These are phyloP conservation scores for Phyllotreta cruciferae DNA, from an alignment of 2,888 invertebrate genomes.

Conservation along the genomic window DNA sequence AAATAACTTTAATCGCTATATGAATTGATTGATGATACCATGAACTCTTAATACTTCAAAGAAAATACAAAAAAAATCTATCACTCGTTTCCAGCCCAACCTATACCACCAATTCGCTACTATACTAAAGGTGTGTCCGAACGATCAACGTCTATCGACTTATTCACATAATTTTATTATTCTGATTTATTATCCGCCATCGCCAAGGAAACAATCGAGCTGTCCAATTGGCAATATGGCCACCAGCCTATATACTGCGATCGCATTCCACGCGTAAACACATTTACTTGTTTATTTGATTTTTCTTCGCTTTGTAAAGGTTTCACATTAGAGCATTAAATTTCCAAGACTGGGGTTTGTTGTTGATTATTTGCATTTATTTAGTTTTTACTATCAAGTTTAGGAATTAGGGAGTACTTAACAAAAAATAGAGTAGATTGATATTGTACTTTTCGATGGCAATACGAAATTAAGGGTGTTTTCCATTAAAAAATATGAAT, in stretches of 20 bases:
- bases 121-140: conserved; percentile 23
- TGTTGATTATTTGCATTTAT: no score
- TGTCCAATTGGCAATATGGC: conserved; percentile 29
- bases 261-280: conserved; percentile 22
- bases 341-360: conserved; percentile 10
- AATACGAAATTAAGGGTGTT: no score
- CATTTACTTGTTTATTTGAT: conserved; percentile 23
- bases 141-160: conserved; percentile 12
- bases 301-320: conserved; percentile 18
- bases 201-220: conserved; percentile 33
- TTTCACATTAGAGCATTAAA: neutral
- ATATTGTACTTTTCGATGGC: no score
- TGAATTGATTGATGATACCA: no score
- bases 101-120: conserved; percentile 16
- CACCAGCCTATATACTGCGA: conserved; percentile 25
- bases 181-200: conserved; percentile 37
- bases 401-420: no score
- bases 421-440: no score
- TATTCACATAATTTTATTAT: conserved; percentile 32
- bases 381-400: no score
- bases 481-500: no score
- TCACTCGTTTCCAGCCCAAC: conserved; percentile 4
- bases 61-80: no score
- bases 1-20: no score
- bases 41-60: no score